Percentiles rank a stretch among this genome's conserved stretches.
phyloP scores from a whole-genome alignment of 2,797 vertebrate genomes.

The Chelon auratus region DNA sequence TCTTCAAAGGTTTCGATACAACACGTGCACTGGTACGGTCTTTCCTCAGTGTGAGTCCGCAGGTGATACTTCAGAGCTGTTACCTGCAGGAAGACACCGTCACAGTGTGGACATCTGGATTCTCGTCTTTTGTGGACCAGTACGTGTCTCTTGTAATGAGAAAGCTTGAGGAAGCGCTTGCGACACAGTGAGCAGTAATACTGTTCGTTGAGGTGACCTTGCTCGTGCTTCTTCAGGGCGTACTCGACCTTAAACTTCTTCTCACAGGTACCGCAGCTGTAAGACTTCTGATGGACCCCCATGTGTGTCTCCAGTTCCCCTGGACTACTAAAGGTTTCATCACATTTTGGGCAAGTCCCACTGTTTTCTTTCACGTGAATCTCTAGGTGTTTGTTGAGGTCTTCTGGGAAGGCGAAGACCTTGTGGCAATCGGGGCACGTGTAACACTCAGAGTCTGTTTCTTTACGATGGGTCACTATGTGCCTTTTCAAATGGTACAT shows the following conservation, averaged over 20 bases:
- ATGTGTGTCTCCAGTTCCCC: conserved; percentile 73
- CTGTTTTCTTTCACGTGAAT: conserved; percentile 70
- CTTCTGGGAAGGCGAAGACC: conserved; percentile 61
- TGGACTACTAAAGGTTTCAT: conserved; percentile 52
- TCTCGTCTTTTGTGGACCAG: conserved; percentile 83
- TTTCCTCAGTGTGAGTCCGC: conserved; percentile 84
- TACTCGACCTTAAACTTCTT: conserved; percentile 78
- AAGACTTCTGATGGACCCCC: conserved; percentile 61
- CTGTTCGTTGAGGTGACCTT: conserved; percentile 60
- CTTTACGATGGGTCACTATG: conserved; percentile 68
- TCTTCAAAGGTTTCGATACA: conserved; percentile 87
- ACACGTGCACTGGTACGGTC: conserved; percentile 85
- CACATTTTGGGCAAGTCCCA: conserved; percentile 72
- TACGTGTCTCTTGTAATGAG: conserved; percentile 82
- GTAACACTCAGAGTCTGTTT: conserved; percentile 46
- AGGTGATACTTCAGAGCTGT: conserved; percentile 88
- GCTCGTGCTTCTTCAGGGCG: conserved; percentile 74
- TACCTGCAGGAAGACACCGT: conserved; percentile 84
- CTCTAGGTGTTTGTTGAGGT: conserved; percentile 75
- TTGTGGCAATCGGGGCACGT: conserved; percentile 71
- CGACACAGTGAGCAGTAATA: conserved; percentile 70
- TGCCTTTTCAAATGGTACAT: conserved; percentile 75
- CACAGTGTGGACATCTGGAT: conserved; percentile 87
- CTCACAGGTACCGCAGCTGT: conserved; percentile 69
- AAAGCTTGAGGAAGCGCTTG: conserved; percentile 72